Conservation (phyloP, 2,113 vertebrate genomes). For the Empidonax traillii region DNA sequence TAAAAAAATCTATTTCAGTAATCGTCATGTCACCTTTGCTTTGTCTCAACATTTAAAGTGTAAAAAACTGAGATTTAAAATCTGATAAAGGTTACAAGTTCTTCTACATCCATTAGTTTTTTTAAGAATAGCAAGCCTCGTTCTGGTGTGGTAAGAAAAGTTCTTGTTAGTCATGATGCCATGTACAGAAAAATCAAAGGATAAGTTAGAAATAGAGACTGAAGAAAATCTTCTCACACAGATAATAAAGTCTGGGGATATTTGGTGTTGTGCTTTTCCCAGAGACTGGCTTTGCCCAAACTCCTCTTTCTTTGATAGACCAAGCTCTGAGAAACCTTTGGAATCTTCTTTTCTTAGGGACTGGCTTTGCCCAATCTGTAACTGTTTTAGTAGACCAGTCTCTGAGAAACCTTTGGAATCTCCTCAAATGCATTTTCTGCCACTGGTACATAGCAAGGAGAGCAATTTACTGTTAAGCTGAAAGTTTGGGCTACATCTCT, state of each 20-base stretch:
- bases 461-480: background rate
- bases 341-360: background rate
- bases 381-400: background rate
- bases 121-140: background rate
- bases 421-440: background rate
- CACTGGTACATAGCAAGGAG: background rate
- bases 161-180: background rate
- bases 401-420: background rate
- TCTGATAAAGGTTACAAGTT: conserved; percentile 30
- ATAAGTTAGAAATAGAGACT: background rate
- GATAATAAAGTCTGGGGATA: background rate
- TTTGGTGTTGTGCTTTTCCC: background rate
- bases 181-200: background rate
- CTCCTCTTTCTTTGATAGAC: background rate
- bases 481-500: background rate
- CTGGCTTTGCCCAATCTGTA: background rate
- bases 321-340: background rate
- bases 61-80: conserved; percentile 24
- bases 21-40: background rate
- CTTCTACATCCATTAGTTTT: background rate
- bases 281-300: background rate
- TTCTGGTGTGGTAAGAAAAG: background rate
- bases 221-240: background rate
- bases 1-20: background rate
- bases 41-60: background rate